Base-by-base conservation (phyloP, 2,888 invertebrate species). In the Limnephilus auricula region DNA sequence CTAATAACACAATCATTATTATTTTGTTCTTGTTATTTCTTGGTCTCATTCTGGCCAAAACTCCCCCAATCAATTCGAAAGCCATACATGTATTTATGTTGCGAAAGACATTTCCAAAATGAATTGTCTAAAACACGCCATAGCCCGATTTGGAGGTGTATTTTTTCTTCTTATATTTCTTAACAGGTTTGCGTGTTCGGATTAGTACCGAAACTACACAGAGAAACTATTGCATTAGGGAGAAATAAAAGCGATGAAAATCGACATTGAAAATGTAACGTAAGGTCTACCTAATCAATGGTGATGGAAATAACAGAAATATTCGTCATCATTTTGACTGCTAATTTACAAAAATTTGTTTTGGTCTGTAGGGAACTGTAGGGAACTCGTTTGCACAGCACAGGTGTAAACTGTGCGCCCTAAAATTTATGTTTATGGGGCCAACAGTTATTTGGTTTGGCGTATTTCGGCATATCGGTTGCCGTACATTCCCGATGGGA, bases 81-180 rank as follows among this genome's bases (percentile, higher is more conserved):
- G 65, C 65, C 65, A 65, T 9, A 80, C 13, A 32, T 32, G 80
- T 32, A 31, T 31, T 80, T 80, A 31, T 80, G 32, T 80, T 80
- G 80, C 31, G 32, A 80, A 80, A 80, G 80, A 80, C 80, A 80
- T 80, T 80, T 80, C 80, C 32, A 80, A 80, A 80, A 80, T 80
- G 32, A 80, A 80, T 80, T 31, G 80, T 80, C 31, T 65, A 80
- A 80, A 80, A 80, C 80, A 80, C 80, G 80, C 80, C 31, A 80
- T 80, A 80, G 13, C 80, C 32, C 31, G 30, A 80, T 80, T 80
- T 80, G 80, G 80, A 80, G 32, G 15, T 18, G 10, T 25, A 6
- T 18, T 65, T 65, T 65, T 65, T 65, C 25, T 25, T 65, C 25
- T 65, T 65, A 18, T 65, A 25, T 65, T 65, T 65, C 65, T 65